These are phyloP conservation scores for Drosophila lowei DNA, from an alignment of 1,140 invertebrate species.

Conservation along the genomic window DNA sequence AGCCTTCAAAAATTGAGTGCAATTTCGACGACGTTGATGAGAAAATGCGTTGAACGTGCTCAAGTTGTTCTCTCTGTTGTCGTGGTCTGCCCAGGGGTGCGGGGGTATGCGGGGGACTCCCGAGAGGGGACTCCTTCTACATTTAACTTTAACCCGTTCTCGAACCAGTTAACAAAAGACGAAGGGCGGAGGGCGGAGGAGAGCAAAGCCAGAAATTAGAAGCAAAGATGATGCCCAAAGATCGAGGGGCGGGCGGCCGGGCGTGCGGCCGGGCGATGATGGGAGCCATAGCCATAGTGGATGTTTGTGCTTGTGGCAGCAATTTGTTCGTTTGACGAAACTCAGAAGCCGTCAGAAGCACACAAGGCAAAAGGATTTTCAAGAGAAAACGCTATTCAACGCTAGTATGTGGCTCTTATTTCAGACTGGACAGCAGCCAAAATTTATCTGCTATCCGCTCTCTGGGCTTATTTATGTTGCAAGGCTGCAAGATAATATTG, in stretches of 20 bases:
- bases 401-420: constrained; percentile 41
- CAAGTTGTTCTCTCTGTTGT: constrained; percentile 69
- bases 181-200: constrained; percentile 7
- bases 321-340: constrained; percentile 51
- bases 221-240: constrained; percentile 21
- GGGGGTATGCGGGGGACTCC: not conserved
- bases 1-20: constrained; percentile 82
- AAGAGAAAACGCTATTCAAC: constrained; percentile 10
- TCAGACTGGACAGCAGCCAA: constrained; percentile 15
- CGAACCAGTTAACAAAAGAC: constrained; percentile 64
- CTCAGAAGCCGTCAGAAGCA: constrained; percentile 7
- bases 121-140: constrained; percentile 7
- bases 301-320: constrained; percentile 38
- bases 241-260: not conserved
- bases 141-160: constrained; percentile 69
- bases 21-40: constrained; percentile 79
- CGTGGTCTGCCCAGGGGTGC: not conserved
- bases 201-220: constrained; percentile 53
- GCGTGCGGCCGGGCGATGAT: not conserved
- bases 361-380: constrained; percentile 35
- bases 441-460: too few relatives aligned
- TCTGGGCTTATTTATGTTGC: too few relatives aligned
- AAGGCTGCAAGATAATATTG: too few relatives aligned
- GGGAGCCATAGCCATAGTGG: not conserved
- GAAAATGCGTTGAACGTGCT: constrained; percentile 82